Evolutionary conservation across 2,888 invertebrate species (phyloP).

Genomic region (Magallana nippona): DNA sequence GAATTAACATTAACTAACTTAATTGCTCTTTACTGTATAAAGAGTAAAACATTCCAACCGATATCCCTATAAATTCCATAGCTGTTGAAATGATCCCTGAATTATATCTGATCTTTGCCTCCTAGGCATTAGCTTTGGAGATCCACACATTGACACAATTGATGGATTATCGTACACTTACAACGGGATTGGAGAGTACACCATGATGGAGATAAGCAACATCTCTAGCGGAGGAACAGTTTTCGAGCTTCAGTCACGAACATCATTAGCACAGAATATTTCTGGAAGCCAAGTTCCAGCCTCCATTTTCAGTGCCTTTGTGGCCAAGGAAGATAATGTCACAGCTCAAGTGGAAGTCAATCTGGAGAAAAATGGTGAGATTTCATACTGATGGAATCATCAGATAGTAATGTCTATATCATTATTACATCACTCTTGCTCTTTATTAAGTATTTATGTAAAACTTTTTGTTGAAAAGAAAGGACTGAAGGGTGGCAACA

Average conservation of each 20-base stretch:
- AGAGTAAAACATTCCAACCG: no score
- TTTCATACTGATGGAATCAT: not conserved
- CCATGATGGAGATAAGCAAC: constrained; percentile 41
- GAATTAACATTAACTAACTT: no score
- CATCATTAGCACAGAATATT: constrained; percentile 35
- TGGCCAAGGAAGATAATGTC: constrained; percentile 47
- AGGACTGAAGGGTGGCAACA: no score
- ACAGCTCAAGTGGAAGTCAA: constrained; percentile 57
- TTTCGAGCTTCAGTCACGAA: constrained; percentile 44
- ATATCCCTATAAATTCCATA: no score
- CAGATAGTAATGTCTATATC: no score
- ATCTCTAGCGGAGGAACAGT: not conserved
- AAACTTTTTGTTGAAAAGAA: not conserved
- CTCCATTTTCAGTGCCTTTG: constrained; percentile 61
- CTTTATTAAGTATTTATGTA: no score
- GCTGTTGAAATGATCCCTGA: no score
- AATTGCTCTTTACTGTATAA: no score
- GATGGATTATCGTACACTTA: constrained; percentile 61
- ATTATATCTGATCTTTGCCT: not conserved
- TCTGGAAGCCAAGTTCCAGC: constrained; percentile 53
- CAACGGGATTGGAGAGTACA: constrained; percentile 64
- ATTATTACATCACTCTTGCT: no score
- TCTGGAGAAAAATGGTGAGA: constrained; percentile 46
- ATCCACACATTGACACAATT: constrained; percentile 60
- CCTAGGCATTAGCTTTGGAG: constrained; percentile 51